Conservation (phyloP, 2,797 vertebrate genomes). For the Epinephelus malabaricus region DNA sequence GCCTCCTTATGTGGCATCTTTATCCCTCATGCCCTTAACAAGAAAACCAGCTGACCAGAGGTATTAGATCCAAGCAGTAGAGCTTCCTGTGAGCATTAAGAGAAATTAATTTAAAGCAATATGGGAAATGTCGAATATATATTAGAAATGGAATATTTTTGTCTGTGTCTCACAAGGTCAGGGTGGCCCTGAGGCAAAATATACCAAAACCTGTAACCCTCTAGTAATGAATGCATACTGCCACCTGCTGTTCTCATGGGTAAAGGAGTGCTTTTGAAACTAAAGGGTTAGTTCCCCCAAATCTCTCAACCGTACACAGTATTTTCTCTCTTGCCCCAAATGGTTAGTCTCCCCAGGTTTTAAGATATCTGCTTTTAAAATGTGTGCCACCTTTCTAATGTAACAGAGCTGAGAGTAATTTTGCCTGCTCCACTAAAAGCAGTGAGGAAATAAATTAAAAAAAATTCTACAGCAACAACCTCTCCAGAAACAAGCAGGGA, state of each 20-base stretch:
- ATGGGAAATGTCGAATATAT: not conserved
- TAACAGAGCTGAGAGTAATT: not conserved
- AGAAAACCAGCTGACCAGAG: not conserved
- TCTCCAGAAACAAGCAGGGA: not conserved
- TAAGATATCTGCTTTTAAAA: not conserved
- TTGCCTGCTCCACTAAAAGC: not conserved
- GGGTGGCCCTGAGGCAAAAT: not conserved
- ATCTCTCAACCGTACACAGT: not conserved
- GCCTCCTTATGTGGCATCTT: not conserved
- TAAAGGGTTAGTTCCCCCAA: not conserved
- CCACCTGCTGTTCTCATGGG: slow-evolving; percentile 53
- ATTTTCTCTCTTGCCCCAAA: not conserved
- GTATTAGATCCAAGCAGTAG: not conserved
- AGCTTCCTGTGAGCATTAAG: not conserved
- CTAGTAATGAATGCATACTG: slow-evolving; percentile 15
- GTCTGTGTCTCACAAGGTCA: not conserved
- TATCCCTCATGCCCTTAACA: not conserved
- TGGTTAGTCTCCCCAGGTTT: not conserved
- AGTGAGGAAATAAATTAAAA: not conserved
- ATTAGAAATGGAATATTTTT: not conserved
- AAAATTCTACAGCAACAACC: not conserved
- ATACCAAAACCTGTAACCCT: not conserved
- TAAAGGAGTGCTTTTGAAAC: not conserved
- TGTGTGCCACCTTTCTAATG: not conserved
- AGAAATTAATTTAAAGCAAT: not conserved